Percentiles rank a stretch among this genome's conserved stretches.
Evolutionary conservation across 1,140 invertebrate species (phyloP).

Genomic region (Drosophila nigromelanica): DNA sequence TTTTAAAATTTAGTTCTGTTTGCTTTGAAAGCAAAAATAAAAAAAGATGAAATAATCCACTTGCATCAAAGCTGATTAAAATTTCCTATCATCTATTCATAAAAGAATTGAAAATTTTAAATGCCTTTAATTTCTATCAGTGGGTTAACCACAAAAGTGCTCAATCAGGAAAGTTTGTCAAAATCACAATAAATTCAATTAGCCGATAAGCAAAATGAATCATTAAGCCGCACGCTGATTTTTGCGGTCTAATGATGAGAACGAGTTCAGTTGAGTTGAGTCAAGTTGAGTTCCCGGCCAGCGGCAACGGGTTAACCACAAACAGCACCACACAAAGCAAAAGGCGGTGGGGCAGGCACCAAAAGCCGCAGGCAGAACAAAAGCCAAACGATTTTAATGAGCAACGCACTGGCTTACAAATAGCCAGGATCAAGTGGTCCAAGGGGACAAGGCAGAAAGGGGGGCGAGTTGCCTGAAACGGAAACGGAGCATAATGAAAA

Average conservation of each 20-base stretch:
- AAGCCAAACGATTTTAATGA: constrained; percentile 34
- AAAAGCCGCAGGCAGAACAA: constrained; percentile 33
- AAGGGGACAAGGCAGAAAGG: not conserved
- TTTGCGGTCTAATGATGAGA: constrained; percentile 33
- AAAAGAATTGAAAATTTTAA: not conserved
- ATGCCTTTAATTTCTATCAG: not conserved
- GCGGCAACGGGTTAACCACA: constrained; percentile 27
- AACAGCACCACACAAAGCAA: constrained; percentile 22
- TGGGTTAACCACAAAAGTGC: constrained; percentile 10
- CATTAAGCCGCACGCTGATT: constrained; percentile 31
- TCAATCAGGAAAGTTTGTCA: constrained; percentile 13
- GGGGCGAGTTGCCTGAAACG: constrained; percentile 9
- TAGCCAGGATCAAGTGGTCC: constrained; percentile 20
- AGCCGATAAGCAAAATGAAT: constrained; percentile 39
- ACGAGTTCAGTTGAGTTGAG: constrained; percentile 20
- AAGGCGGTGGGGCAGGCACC: constrained; percentile 4
- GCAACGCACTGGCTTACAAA: constrained; percentile 45
- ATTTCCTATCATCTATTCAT: not conserved
- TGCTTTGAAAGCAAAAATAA: too few relatives aligned
- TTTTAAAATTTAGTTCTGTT: too few relatives aligned
- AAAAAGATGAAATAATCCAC: not conserved
- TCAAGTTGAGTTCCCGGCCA: constrained; percentile 18
- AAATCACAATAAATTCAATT: constrained; percentile 40
- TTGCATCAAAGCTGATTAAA: not conserved
- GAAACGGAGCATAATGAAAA: constrained; percentile 53